These are phyloP conservation scores for Heliconius himera DNA, from an alignment of 1,140 invertebrate species.

Conservation along the genomic window DNA sequence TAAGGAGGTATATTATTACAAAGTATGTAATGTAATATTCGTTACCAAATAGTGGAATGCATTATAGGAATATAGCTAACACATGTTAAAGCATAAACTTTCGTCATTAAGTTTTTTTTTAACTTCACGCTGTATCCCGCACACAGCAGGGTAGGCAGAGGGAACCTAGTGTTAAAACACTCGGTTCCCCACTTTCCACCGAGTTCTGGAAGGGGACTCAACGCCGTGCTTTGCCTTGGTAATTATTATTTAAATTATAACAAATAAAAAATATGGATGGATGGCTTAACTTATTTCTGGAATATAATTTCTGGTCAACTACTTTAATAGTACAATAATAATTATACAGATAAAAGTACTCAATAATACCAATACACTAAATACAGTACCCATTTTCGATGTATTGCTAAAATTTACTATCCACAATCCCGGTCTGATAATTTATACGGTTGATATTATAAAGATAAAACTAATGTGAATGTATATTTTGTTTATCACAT, in stretches of 20 bases:
- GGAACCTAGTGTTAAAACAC: too few relatives aligned
- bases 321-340: background rate
- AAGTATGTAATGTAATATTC: background rate
- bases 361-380: background rate
- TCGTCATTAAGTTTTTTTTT: too few relatives aligned
- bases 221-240: too few relatives aligned
- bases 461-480: constrained; percentile 13
- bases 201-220: too few relatives aligned
- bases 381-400: background rate
- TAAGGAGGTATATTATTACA: too few relatives aligned
- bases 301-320: background rate
- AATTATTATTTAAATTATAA: too few relatives aligned
- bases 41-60: background rate
- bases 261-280: too few relatives aligned
- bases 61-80: background rate
- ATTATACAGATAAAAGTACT: background rate
- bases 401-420: background rate
- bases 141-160: too few relatives aligned
- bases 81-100: too few relatives aligned
- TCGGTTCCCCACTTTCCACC: too few relatives aligned
- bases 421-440: background rate
- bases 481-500: constrained; percentile 18
- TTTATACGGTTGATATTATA: constrained; percentile 8
- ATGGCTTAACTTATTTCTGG: too few relatives aligned
- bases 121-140: too few relatives aligned